Base-by-base conservation (phyloP, 92 coral and sea anemone genomes). In the Parazoanthus swiftii region DNA sequence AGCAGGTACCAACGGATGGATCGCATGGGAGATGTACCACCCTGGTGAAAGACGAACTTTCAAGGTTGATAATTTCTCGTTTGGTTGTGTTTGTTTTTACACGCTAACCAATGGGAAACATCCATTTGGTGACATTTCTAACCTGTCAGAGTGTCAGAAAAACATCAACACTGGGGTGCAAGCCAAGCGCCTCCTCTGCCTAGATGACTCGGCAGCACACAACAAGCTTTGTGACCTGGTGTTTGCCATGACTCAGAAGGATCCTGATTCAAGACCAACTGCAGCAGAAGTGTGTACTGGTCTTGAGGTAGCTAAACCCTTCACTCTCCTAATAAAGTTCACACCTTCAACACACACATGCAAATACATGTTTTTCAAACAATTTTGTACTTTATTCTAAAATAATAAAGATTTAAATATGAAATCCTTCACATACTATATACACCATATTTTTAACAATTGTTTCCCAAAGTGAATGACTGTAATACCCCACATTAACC, bases 1-100 rank as follows among this genome's bases (percentile, higher is more conserved):
- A 13, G 86, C 77, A 43, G 86, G 86, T 25, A 83, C 86, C 5
- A 25, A 67, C 13, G 86, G 78, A 7, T 83, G 77, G 77, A 83
- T 83, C 43, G 86, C 86, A 15, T 66, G 23, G n/a, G 86, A 83
- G 59, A 54, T 38, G 4, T 83, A 43, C 77, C 86, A 42, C 18
- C 76, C 77, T n/a, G 86, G 78, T 43, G 59, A 68, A 83, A 67
- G 58, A 29, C 86, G 77, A 25, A 66, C 86, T 18, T n/a, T 67
- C 36, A 70, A 16, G n/a, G 86, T 70, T n/a, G 86, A 83, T 83
- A n/a, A 70, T 2, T 83, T 83, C 39, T 83, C 86, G 0, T 70
- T 68, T 83, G 86, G 86, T 83, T 83, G 86, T 68, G 66, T 83
- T 42, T 68, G 65, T 83, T 83, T 83, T 33, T 83, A 67, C 66